These are phyloP conservation scores for Gila robusta DNA, from an alignment of 2,797 vertebrate genomes.

Conservation along the genomic window DNA sequence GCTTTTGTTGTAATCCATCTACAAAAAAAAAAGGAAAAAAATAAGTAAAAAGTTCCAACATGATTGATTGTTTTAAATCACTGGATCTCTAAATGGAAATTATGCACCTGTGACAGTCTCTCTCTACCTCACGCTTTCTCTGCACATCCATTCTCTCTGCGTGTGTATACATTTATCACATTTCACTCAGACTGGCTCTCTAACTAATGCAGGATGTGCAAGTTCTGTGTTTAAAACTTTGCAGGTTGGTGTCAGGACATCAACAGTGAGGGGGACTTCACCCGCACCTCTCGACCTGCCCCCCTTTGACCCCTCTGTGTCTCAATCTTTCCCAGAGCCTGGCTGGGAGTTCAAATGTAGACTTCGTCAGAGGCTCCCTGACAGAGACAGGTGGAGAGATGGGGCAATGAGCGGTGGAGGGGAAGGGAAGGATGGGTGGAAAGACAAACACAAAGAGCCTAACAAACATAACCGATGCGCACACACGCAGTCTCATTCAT, in stretches of 20 bases:
- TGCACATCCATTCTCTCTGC: slow-evolving; percentile 65
- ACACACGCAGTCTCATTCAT: slow-evolving; percentile 60
- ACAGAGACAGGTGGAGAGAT: slow-evolving; percentile 41
- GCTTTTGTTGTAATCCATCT: slow-evolving; percentile 70
- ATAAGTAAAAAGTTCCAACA: slow-evolving; percentile 70
- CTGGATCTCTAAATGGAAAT: slow-evolving; percentile 67
- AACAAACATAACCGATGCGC: slow-evolving; percentile 65
- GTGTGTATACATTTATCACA: slow-evolving; percentile 57
- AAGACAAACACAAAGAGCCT: slow-evolving; percentile 64
- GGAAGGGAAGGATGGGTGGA: slow-evolving; percentile 52
- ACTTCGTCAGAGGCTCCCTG: slow-evolving; percentile 45
- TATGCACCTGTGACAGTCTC: slow-evolving; percentile 57
- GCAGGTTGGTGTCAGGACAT: slow-evolving; percentile 59
- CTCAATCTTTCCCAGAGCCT: slow-evolving; percentile 51
- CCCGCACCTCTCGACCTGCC: neutral
- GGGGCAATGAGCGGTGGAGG: slow-evolving; percentile 46
- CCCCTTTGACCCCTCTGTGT: slow-evolving; percentile 16
- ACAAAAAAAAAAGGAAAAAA: slow-evolving; percentile 48
- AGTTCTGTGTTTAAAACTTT: slow-evolving; percentile 78
- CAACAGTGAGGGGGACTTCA: slow-evolving; percentile 67
- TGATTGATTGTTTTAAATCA: slow-evolving; percentile 70
- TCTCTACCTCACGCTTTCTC: slow-evolving; percentile 51
- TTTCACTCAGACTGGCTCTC: slow-evolving; percentile 61
- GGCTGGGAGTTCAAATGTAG: slow-evolving; percentile 63
- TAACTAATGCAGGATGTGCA: slow-evolving; percentile 75